Conservation (phyloP, 2,113 vertebrate genomes). For the Polyodon spathula region DNA sequence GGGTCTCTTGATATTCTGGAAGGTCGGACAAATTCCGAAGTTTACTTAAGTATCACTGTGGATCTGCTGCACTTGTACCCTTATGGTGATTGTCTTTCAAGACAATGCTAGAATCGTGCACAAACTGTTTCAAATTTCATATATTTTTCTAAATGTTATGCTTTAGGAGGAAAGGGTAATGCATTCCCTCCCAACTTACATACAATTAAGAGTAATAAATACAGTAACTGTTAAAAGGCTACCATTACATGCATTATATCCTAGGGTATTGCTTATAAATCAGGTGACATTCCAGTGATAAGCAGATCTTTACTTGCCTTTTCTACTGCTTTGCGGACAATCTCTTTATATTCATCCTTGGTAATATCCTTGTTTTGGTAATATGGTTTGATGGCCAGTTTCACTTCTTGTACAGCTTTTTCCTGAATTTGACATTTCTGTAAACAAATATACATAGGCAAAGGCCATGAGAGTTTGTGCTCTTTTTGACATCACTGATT, state of each 20-base stretch:
- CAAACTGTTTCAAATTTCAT: too few species aligned
- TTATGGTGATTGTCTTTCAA: too few species aligned
- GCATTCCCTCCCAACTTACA: neutral
- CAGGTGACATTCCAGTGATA: neutral
- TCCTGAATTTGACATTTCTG: conserved; percentile 91
- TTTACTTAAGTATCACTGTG: too few species aligned
- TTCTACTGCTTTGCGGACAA: conserved; percentile 94
- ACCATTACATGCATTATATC: neutral
- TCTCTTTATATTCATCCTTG: conserved; percentile 97
- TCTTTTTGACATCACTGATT: too few species aligned
- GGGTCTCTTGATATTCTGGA: too few species aligned
- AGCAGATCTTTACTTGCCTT: conserved; percentile 63
- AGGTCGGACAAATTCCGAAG: too few species aligned
- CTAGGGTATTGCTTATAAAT: neutral
- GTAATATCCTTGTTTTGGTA: conserved; percentile 97
- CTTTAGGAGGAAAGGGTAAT: neutral
- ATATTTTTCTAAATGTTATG: too few species aligned
- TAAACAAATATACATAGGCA: conserved; percentile 6
- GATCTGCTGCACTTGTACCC: too few species aligned
- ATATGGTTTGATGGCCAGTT: conserved; percentile 88
- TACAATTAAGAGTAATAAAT: too few species aligned
- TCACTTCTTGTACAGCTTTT: conserved; percentile 87
- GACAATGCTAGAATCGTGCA: too few species aligned
- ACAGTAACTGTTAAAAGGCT: too few species aligned
- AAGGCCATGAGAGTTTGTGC: too few species aligned